phyloP scores from a whole-genome alignment of 2,797 vertebrate species.

The Pseudocheirus occidentalis region DNA sequence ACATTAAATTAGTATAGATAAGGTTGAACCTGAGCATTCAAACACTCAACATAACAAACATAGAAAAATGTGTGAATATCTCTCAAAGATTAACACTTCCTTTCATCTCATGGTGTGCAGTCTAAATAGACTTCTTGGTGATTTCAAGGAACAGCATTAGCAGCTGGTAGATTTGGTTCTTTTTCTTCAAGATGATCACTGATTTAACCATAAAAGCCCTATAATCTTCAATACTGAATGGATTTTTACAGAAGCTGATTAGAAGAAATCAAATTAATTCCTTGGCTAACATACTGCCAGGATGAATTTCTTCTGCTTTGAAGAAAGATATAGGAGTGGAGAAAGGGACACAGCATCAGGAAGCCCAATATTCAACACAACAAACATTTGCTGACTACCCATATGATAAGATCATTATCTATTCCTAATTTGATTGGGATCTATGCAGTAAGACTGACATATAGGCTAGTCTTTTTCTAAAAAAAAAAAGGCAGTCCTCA shows the following conservation, averaged over 20 bases:
- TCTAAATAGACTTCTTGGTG: conserved; percentile 1
- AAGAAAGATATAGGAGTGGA: neutral
- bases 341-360: neutral
- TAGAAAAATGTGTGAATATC: conserved; percentile 2
- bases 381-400: neutral
- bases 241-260: conserved; percentile 4
- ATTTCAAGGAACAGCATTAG: neutral
- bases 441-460: neutral
- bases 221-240: conserved; percentile 24
- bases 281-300: neutral
- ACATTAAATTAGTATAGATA: conserved; percentile 14
- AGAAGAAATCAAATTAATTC: conserved; percentile 21
- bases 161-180: neutral
- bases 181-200: conserved; percentile 25
- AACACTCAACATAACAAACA: neutral
- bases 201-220: conserved; percentile 19
- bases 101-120: neutral
- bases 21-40: neutral
- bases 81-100: neutral
- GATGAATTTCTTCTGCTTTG: conserved; percentile 19
- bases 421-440: neutral
- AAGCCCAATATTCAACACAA: neutral
- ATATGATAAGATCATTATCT: neutral
- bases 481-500: neutral
- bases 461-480: neutral